These are phyloP conservation scores for Myrmecophaga tridactyla DNA, from an alignment of 2,113 vertebrate species.

Conservation along the genomic window DNA sequence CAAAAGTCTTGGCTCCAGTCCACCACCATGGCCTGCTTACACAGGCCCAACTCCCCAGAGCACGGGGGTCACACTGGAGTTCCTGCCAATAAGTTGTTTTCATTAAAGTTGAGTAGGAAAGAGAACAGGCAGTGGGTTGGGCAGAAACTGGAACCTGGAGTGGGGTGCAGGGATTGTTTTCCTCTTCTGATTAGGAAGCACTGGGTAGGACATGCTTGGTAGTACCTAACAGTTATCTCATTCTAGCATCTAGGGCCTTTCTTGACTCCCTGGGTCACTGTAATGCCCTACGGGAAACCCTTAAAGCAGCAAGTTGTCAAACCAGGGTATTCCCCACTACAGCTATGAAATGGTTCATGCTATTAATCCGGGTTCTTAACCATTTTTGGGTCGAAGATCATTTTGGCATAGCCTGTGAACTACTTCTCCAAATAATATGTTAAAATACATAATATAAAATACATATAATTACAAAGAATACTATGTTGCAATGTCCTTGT, in stretches of 20 bases:
- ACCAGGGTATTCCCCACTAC: neutral
- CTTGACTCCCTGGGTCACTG: neutral
- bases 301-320: neutral
- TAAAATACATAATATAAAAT: neutral
- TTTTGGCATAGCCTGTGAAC: neutral
- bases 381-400: neutral
- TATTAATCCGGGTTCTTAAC: neutral
- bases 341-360: neutral
- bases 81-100: neutral
- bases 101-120: conserved; percentile 6
- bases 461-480: conserved; percentile 4
- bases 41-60: conserved; percentile 59
- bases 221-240: neutral
- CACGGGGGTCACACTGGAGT: neutral
- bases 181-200: neutral
- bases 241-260: neutral
- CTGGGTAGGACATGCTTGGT: neutral
- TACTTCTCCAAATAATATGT: conserved; percentile 4
- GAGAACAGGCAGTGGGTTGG: neutral
- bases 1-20: conserved; percentile 62
- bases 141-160: neutral
- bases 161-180: neutral
- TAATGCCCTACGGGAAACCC: neutral
- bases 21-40: conserved; percentile 47
- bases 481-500: neutral